phyloP scores from a whole-genome alignment of 2,113 vertebrate genomes.

The Tringa solitaria region DNA sequence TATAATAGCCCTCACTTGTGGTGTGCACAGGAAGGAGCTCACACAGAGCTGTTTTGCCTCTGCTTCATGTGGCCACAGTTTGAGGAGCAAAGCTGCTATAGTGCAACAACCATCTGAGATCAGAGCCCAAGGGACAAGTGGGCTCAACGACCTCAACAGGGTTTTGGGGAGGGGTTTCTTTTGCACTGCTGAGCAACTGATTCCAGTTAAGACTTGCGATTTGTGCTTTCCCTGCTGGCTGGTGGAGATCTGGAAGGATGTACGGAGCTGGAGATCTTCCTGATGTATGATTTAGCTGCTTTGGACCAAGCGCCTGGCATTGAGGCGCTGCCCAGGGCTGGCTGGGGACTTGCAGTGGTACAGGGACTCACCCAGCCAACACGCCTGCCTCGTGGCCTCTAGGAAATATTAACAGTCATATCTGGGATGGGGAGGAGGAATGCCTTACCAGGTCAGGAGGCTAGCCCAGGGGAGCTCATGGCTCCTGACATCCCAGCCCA shows the following conservation, averaged over 20 bases:
- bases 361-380: neutral
- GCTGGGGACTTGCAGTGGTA: neutral
- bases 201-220: neutral
- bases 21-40: neutral
- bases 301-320: neutral
- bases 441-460: neutral
- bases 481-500: neutral
- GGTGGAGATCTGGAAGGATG: neutral
- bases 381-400: neutral
- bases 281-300: neutral
- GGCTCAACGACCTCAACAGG: neutral
- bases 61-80: accelerated
- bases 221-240: neutral
- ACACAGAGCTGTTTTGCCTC: neutral
- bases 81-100: neutral
- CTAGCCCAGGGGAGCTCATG: neutral
- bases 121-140: neutral
- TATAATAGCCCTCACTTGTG: neutral
- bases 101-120: neutral
- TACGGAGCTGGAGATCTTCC: neutral
- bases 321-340: neutral
- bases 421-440: neutral
- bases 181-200: neutral
- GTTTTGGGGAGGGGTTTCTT: neutral
- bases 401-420: neutral